Evolutionary conservation across 2,113 vertebrate species (phyloP), one percentile per base, ranked within the genome.

Genomic region (Hydrochoerus hydrochaeris): DNA sequence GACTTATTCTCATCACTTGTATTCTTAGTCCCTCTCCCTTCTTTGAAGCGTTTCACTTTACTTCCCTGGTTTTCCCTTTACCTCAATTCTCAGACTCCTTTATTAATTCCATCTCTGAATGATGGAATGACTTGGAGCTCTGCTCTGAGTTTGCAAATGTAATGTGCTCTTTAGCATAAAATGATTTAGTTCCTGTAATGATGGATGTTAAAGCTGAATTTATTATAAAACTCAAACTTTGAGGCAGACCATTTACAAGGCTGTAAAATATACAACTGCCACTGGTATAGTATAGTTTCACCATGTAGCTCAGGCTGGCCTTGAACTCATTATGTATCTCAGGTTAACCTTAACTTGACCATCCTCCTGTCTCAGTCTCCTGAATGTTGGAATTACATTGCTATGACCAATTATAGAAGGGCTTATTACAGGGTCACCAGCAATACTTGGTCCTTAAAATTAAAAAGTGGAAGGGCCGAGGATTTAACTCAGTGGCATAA

Each of bases 171-270:
- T 88, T n/a, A 91, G 38, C 78, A 84, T 20, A 84, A 87, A 88
- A 88, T 88, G 20, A 54, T 80, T 69, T 38, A 65, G 49, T 3
- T 77, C 30, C 41, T 69, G 9, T 26, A 3, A 62, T 83, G 60
- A n/a, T 46, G 49, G 28, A 13, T 86, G n/a, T 82, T 83, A 41
- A 44, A 52, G 35, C 38, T 82, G 38, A 24, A 67, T 26, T 82
- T 87, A 32, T 44, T 62, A 91, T 5, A 69, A 95, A 87, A 84
- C 10, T 77, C 77, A 89, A 86, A 83, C 82, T 90, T 17, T 69
- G 54, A 87, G 10, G 9, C 41, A 91, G 81, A 88, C 26, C 60
- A 60, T 44, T 93, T 87, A 52, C 16, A 90, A 80, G 44, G 17
- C 46, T 69, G 60, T 46, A 54, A 73, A 35, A 54, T 32, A 73